Conservation (phyloP, 2,888 invertebrate species). For the Scotopteryx bipunctaria region DNA sequence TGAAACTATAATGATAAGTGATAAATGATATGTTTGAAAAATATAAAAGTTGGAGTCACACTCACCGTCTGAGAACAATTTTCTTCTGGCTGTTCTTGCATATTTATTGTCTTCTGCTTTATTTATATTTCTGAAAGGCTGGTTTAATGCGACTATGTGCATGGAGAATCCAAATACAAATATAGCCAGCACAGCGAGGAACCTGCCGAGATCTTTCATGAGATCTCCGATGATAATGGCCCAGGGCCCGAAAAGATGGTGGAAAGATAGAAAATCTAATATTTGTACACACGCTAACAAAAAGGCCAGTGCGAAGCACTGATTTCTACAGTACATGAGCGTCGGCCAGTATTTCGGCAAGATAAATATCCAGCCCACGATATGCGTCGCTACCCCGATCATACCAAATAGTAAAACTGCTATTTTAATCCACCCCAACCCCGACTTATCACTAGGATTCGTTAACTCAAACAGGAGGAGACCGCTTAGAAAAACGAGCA, state of each 20-base stretch:
- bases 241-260: slow-evolving; percentile 99
- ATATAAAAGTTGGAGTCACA: slow-evolving; percentile 42
- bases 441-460: slow-evolving; percentile 98
- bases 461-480: slow-evolving; percentile 97
- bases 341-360: slow-evolving; percentile 90
- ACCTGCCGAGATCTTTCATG: slow-evolving; percentile 97
- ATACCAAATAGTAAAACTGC: slow-evolving; percentile 94
- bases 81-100: slow-evolving; percentile 80
- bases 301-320: slow-evolving; percentile 97
- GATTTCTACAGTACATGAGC: slow-evolving; percentile 96
- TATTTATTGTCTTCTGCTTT: slow-evolving; percentile 85
- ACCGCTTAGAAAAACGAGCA: slow-evolving; percentile 97
- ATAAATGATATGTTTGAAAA: slow-evolving; percentile 21
- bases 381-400: slow-evolving; percentile 95
- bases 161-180: slow-evolving; percentile 99
- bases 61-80: slow-evolving; percentile 90
- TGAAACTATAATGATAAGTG: slow-evolving; percentile 24
- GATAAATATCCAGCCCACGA: slow-evolving; percentile 89
- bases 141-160: slow-evolving; percentile 97
- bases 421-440: slow-evolving; percentile 96
- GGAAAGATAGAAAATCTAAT: slow-evolving; percentile 98
- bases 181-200: slow-evolving; percentile 97
- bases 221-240: slow-evolving; percentile 99
- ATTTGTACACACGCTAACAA: slow-evolving; percentile 98
- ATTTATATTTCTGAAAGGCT: slow-evolving; percentile 91